These are phyloP conservation scores for Onchidella celtica DNA, from an alignment of 2,888 invertebrate genomes.

Conservation along the genomic window DNA sequence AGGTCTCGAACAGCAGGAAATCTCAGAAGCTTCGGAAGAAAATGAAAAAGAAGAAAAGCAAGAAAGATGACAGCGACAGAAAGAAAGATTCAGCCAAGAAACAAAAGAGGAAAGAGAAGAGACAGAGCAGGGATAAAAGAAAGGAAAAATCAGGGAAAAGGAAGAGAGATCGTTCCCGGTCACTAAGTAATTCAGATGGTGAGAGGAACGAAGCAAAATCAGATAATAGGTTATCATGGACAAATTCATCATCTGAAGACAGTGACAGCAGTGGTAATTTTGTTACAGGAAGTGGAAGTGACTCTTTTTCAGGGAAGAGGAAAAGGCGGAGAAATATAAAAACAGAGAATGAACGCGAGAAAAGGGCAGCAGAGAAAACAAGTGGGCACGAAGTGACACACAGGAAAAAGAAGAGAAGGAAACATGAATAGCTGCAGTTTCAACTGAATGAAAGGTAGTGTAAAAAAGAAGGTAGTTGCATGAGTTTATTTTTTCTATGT, in stretches of 20 bases:
- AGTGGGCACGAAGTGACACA: not conserved
- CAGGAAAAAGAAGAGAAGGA: constrained; percentile 5
- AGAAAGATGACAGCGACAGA: not conserved
- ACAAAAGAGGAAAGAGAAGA: not conserved
- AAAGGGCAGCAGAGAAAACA: not conserved
- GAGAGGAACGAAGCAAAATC: not conserved
- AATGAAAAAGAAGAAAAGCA: not conserved
- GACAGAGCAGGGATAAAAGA: not conserved
- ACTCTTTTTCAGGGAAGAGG: not conserved
- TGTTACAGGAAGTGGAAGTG: constrained; percentile 25
- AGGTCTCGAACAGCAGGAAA: constrained; percentile 2
- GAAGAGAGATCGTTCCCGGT: no score
- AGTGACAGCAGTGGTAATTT: constrained; percentile 25
- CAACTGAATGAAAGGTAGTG: no score
- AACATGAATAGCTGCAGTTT: no score
- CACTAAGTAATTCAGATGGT: no score
- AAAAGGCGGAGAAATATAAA: constrained; percentile 14
- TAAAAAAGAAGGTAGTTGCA: no score
- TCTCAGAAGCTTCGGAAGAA: constrained; percentile 12
- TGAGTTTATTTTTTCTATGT: no score
- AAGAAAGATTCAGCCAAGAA: not conserved
- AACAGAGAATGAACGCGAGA: constrained; percentile 1
- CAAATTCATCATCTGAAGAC: not conserved
- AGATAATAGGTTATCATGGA: not conserved
- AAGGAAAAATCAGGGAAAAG: constrained; percentile 4